Conservation (phyloP, 2,797 vertebrate species). For the Dermochelys coriacea region DNA sequence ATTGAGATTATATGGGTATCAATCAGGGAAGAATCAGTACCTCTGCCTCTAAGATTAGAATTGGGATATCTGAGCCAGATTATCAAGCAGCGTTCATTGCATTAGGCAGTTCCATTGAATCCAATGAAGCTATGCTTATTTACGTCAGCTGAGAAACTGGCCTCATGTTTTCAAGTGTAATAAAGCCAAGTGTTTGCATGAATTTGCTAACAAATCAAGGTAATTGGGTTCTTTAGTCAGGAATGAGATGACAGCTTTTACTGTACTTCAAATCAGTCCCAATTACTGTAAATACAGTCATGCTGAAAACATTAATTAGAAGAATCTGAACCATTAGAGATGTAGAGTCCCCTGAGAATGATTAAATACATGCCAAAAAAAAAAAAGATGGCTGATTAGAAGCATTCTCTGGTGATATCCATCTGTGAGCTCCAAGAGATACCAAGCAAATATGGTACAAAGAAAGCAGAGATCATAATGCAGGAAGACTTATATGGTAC, state of each 20-base stretch:
- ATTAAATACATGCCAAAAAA: conserved; percentile 66
- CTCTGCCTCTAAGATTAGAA: not conserved
- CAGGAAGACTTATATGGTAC: not conserved
- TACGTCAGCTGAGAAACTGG: not conserved
- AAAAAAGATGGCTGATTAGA: conserved; percentile 63
- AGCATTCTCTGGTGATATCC: conserved; percentile 65
- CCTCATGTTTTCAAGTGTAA: conserved; percentile 57
- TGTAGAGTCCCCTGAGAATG: conserved; percentile 70
- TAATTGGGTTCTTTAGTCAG: conserved; percentile 70
- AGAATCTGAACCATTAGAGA: conserved; percentile 72
- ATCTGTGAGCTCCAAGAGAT: conserved; percentile 57
- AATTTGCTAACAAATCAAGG: conserved; percentile 75
- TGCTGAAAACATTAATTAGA: conserved; percentile 78
- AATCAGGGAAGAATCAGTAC: not conserved
- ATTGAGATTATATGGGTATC: not conserved
- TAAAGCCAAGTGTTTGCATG: conserved; percentile 51
- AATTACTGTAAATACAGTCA: conserved; percentile 79
- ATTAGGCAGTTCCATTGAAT: not conserved
- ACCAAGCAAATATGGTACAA: conserved; percentile 30
- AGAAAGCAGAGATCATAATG: not conserved
- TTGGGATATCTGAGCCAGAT: not conserved
- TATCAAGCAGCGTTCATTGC: not conserved
- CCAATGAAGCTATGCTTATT: not conserved
- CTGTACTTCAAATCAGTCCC: conserved; percentile 76
- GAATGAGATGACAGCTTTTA: conserved; percentile 76